These are phyloP conservation scores for Bombus consobrinus DNA, from an alignment of 1,140 invertebrate genomes.

Conservation along the genomic window DNA sequence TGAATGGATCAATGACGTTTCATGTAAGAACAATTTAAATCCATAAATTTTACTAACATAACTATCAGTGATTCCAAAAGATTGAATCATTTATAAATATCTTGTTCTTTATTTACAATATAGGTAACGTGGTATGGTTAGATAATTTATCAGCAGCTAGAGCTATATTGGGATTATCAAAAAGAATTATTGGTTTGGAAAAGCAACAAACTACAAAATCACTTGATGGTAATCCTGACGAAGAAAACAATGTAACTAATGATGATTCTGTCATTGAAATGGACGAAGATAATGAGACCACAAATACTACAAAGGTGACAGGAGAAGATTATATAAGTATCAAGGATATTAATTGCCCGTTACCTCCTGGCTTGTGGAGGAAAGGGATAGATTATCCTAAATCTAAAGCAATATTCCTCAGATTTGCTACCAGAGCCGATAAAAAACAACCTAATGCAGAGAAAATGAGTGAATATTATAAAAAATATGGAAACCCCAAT, in stretches of 20 bases:
- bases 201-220: constrained; percentile 43
- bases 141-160: constrained; percentile 88
- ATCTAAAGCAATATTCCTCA: constrained; percentile 87
- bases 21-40: constrained; percentile 84
- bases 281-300: constrained; percentile 56
- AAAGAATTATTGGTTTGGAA: constrained; percentile 80
- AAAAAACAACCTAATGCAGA: constrained; percentile 85
- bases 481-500: constrained; percentile 87
- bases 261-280: constrained; percentile 66
- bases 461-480: constrained; percentile 86
- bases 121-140: constrained; percentile 90
- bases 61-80: background rate
- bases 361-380: constrained; percentile 90
- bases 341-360: constrained; percentile 83
- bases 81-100: background rate
- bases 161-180: constrained; percentile 86
- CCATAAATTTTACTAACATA: background rate
- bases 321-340: constrained; percentile 76
- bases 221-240: constrained; percentile 43
- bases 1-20: constrained; percentile 92
- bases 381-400: constrained; percentile 86
- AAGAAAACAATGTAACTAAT: constrained; percentile 32
- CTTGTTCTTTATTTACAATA: background rate
- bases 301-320: constrained; percentile 56
- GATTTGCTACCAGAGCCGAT: constrained; percentile 88